A percentile compares a stretch with the other conserved stretches of the same genome.
These are phyloP conservation scores for Tachina lurida DNA, from an alignment of 2,888 invertebrate species.

Conservation along the genomic window DNA sequence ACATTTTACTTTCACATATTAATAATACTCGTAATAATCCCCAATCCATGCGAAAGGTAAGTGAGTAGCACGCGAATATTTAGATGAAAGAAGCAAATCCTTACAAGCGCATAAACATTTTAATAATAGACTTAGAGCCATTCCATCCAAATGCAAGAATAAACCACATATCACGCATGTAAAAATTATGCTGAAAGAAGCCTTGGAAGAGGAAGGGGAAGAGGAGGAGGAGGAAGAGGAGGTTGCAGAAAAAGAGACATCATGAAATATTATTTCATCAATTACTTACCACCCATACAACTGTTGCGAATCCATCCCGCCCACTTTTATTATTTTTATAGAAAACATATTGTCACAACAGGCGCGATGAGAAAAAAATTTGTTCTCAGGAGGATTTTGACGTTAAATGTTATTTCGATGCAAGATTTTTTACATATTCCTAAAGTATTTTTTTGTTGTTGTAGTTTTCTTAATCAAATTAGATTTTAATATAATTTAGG, in stretches of 20 bases:
- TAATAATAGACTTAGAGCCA: constrained; percentile 15
- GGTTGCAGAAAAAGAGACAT: constrained; percentile 32
- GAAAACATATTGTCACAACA: constrained; percentile 28
- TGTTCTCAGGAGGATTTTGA: neutral
- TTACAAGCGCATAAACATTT: constrained; percentile 28
- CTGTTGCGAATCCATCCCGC: constrained; percentile 45
- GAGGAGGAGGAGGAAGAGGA: constrained; percentile 14
- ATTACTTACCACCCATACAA: constrained; percentile 40
- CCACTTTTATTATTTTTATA: constrained; percentile 42
- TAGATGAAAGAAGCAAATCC: constrained; percentile 29
- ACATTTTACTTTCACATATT: constrained; percentile 12
- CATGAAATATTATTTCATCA: constrained; percentile 30
- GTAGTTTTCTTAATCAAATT: no score
- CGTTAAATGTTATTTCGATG: no score
- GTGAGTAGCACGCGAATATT: neutral
- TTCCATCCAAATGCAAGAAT: neutral
- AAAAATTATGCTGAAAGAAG: constrained; percentile 8
- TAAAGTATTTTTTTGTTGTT: no score
- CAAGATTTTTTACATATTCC: no score
- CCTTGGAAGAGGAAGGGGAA: constrained; percentile 11
- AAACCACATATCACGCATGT: neutral
- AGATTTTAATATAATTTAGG: no score
- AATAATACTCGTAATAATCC: constrained; percentile 29
- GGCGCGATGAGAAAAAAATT: neutral
- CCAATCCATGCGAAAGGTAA: constrained; percentile 18